Evolutionary conservation across 1,140 invertebrate species (phyloP).

Genomic region (Odontomachus brunneus): DNA sequence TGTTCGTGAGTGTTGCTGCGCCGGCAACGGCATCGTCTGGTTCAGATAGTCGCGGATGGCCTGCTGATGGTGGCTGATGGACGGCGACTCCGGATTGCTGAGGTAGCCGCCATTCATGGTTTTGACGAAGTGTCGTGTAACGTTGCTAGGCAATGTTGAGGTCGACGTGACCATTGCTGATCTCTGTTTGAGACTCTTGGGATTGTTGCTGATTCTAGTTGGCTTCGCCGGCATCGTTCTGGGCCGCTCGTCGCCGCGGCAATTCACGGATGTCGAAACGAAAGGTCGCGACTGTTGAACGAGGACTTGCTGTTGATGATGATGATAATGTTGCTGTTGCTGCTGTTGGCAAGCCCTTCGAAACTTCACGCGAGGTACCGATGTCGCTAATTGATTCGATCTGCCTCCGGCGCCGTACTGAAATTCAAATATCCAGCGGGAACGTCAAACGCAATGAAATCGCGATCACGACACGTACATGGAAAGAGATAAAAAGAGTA

Average conservation of each 20-base stretch:
- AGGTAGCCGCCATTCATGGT: slow-evolving; percentile 3
- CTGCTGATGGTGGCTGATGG: slow-evolving; percentile 57
- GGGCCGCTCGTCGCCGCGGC: slow-evolving; percentile 38
- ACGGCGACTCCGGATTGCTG: slow-evolving; percentile 38
- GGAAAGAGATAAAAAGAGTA: too few relatives aligned
- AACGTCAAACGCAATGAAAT: not conserved
- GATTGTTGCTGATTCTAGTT: not conserved
- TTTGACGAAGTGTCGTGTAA: slow-evolving; percentile 70
- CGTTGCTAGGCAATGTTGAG: slow-evolving; percentile 69
- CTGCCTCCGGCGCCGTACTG: slow-evolving; percentile 47
- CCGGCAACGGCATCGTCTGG: slow-evolving; percentile 70
- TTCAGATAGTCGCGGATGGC: slow-evolving; percentile 80
- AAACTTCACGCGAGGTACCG: slow-evolving; percentile 19
- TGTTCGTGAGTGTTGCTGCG: not conserved
- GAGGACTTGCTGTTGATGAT: not conserved
- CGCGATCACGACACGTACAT: not conserved
- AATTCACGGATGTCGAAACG: slow-evolving; percentile 18
- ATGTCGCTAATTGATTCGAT: slow-evolving; percentile 25
- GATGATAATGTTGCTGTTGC: not conserved
- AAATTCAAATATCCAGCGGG: slow-evolving; percentile 3
- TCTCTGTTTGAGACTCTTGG: slow-evolving; percentile 58
- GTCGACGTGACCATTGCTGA: slow-evolving; percentile 10
- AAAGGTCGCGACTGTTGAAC: not conserved
- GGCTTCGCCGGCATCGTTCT: slow-evolving; percentile 41
- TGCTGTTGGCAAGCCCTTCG: slow-evolving; percentile 52